Percentiles rank a stretch among this genome's conserved stretches.
Conservation (phyloP, 2,797 vertebrate species). For the Champsocephalus gunnari region DNA sequence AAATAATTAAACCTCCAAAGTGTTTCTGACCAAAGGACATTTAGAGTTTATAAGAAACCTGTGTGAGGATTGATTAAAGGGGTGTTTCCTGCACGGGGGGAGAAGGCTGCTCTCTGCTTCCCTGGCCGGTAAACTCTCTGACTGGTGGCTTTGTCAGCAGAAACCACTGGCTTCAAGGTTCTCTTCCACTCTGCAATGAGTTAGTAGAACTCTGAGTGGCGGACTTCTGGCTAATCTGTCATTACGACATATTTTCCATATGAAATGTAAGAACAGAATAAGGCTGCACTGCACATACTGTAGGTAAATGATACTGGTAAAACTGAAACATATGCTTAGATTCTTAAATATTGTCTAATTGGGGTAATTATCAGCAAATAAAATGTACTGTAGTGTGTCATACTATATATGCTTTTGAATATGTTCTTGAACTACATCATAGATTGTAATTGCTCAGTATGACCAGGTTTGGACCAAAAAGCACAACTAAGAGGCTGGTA, state of each 20-base stretch:
- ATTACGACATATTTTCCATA: slow-evolving; percentile 35
- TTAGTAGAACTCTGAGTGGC: slow-evolving; percentile 23
- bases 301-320: not conserved
- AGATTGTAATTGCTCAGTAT: not conserved
- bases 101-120: slow-evolving; percentile 38
- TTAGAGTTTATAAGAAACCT: slow-evolving; percentile 59
- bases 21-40: slow-evolving; percentile 1
- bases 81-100: slow-evolving; percentile 70
- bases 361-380: not conserved
- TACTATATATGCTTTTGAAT: not conserved
- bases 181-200: slow-evolving; percentile 27
- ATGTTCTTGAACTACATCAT: too few relatives aligned
- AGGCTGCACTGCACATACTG: not conserved
- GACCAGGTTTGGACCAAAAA: not conserved
- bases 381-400: not conserved
- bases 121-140: slow-evolving; percentile 20
- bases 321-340: slow-evolving; percentile 16
- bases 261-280: slow-evolving; percentile 19
- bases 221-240: slow-evolving; percentile 27
- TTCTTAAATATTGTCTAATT: slow-evolving; percentile 9
- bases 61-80: slow-evolving; percentile 58
- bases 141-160: slow-evolving; percentile 52
- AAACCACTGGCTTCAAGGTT: slow-evolving; percentile 27
- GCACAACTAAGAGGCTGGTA: not conserved
- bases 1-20: slow-evolving; percentile 25